Conservation (phyloP, 2,797 vertebrate species). For the Phoebastria nigripes region DNA sequence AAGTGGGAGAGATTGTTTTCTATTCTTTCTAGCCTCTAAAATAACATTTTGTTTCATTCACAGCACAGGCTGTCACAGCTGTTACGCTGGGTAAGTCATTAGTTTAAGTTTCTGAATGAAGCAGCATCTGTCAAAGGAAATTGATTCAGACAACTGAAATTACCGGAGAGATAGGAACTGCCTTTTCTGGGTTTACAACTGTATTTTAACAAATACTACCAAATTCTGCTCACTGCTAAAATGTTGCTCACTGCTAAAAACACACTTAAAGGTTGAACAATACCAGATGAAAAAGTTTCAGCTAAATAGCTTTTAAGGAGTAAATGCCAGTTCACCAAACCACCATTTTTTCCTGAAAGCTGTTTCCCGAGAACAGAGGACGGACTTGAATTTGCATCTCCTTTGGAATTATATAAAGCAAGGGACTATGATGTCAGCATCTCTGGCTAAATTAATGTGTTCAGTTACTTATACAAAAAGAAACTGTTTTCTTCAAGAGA, state of each 20-base stretch:
- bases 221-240: neutral
- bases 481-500: neutral
- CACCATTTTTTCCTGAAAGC: neutral
- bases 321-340: neutral
- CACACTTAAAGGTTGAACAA: neutral
- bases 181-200: neutral
- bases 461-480: neutral
- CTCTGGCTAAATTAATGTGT: neutral
- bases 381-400: neutral
- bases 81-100: neutral
- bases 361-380: neutral
- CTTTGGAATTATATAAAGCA: neutral
- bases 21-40: neutral
- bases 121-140: neutral
- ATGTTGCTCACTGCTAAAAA: neutral
- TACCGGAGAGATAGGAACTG: neutral
- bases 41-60: conserved; percentile 14
- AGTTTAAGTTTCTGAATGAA: neutral
- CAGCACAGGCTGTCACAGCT: neutral
- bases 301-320: neutral
- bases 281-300: neutral
- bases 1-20: neutral
- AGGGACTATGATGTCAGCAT: neutral
- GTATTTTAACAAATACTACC: neutral
- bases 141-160: neutral